Percentiles rank a stretch among this genome's conserved stretches.
These are phyloP conservation scores for Dascillus cervinus DNA, from an alignment of 2,888 invertebrate genomes.

Conservation along the genomic window DNA sequence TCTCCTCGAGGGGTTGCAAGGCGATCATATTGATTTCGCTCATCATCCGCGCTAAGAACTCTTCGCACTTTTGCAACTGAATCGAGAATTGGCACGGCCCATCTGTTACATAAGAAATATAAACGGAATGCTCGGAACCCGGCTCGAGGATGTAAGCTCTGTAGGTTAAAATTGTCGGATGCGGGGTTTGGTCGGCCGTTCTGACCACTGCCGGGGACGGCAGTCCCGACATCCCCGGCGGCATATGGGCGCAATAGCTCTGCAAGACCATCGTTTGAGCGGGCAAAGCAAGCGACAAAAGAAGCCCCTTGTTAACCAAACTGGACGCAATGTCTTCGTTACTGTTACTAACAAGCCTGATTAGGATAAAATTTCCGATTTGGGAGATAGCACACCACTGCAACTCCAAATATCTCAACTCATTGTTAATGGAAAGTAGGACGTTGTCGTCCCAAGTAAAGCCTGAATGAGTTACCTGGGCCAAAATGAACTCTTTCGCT, in stretches of 20 bases:
- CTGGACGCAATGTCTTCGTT: constrained; percentile 45
- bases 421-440: constrained; percentile 38
- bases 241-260: constrained; percentile 1
- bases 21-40: constrained; percentile 59
- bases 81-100: constrained; percentile 73
- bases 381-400: constrained; percentile 41
- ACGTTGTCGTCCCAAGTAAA: constrained; percentile 49
- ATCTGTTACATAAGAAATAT: constrained; percentile 70
- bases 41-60: constrained; percentile 61
- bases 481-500: constrained; percentile 53
- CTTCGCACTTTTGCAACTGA: constrained; percentile 56
- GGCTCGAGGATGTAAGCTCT: constrained; percentile 48
- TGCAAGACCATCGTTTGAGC: constrained; percentile 41
- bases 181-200: constrained; percentile 21
- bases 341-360: constrained; percentile 44
- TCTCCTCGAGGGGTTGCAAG: constrained; percentile 55
- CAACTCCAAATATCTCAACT: constrained; percentile 40
- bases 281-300: constrained; percentile 38
- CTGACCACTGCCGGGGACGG: constrained; percentile 29
- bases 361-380: constrained; percentile 39
- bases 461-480: constrained; percentile 47
- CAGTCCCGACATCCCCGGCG: neutral
- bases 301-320: constrained; percentile 42
- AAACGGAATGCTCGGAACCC: constrained; percentile 57
- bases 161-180: constrained; percentile 46